These are phyloP conservation scores for Gymnobelideus leadbeateri DNA, from an alignment of 2,113 vertebrate genomes.

Conservation along the genomic window DNA sequence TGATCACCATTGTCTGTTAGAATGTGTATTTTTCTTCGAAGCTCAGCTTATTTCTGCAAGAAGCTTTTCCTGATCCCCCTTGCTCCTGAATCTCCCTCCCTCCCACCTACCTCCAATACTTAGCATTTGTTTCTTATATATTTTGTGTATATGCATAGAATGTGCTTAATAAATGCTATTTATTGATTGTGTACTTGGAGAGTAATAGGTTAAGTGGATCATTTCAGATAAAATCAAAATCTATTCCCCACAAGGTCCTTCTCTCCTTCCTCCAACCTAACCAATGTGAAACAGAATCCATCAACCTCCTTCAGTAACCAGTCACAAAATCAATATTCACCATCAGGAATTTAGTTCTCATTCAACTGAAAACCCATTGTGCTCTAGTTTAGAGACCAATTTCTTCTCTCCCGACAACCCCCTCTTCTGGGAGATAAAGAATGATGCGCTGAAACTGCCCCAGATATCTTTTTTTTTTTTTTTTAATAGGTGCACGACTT, in stretches of 20 bases:
- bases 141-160: background rate
- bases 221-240: background rate
- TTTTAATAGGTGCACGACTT: background rate
- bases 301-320: background rate
- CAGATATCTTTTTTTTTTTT: background rate
- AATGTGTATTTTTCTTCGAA: no score
- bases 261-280: background rate
- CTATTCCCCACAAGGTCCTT: background rate
- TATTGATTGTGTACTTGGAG: background rate
- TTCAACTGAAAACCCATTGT: background rate
- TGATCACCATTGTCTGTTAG: background rate
- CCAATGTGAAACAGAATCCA: background rate
- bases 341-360: background rate
- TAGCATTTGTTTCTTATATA: background rate
- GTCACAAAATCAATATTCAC: constrained; percentile 1
- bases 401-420: background rate
- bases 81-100: no score
- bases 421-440: background rate
- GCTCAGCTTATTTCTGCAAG: background rate
- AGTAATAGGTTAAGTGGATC: background rate
- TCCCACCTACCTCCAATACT: background rate
- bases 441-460: background rate
- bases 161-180: background rate
- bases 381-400: background rate
- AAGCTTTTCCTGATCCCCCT: background rate